Base-by-base conservation (phyloP, 37 sponge, comb jelly and placozoan species). In the Cladorhizidae sp. region DNA sequence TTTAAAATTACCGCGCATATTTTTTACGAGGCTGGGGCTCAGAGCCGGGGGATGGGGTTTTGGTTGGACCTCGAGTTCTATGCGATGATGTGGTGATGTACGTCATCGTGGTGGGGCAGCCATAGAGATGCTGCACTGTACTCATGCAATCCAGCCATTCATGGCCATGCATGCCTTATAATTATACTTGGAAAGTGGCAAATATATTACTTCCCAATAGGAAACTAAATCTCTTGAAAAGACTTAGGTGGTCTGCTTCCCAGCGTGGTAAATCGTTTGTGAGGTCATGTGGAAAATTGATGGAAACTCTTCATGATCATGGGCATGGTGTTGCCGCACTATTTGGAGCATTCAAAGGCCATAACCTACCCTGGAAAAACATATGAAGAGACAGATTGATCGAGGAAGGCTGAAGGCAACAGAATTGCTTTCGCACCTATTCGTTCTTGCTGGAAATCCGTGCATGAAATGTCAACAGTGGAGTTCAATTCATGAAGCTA, bases 401-500 rank as follows among this genome's bases (percentile, higher is more conserved):
- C 76, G 40, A 64, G 42, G 65, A 6, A 70, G n/a, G n/a, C n/a
- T n/a, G n/a, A n/a, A 77, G 40, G 78, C 50, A 59, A 35, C 37
- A 51, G 59, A 80, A 70, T 9, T 71, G 35, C 23, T 23, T 35
- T 70, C 57, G 42, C 68, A 76, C 40, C 75, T 77, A 65, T 84
- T 84, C 50, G n/a, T 26, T 65, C 68, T 83, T 43, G 31, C 70
- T 40, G 84, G 51, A 29, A 82, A 63, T 58, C 26, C 32, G 28
- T 84, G 75, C 77, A 75, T 84, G 85, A 84, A 85, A 37, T 42
- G 70, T 31, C 56, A 61, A 52, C 64, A 75, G 33, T 83, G 85
- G 78, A 69, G 20, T 12, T 25, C 37, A 29, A 71, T 85, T 25
- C 78, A 59, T 33, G 78, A 67, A 70, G 57, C 84, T 28, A 32